Percentiles rank a stretch among this genome's conserved stretches.
phyloP scores from a whole-genome alignment of 1,140 invertebrate species.

The Antheraea pernyi region DNA sequence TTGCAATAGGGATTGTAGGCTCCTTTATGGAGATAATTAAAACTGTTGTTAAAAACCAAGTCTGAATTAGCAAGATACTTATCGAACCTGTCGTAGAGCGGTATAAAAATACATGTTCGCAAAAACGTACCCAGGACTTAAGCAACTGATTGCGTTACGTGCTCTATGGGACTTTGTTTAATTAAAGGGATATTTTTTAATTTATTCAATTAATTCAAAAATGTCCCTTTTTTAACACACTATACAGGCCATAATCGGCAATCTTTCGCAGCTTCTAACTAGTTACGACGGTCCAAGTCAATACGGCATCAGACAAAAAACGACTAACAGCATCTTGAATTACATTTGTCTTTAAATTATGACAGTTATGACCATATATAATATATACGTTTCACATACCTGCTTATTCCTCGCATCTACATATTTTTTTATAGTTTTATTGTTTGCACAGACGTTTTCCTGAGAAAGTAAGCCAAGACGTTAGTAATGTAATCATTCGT shows the following conservation, averaged over 20 bases:
- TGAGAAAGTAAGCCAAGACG: no score
- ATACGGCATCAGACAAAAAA: neutral
- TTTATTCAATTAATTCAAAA: conserved; percentile 12
- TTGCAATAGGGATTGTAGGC: no score
- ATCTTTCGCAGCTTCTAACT: conserved; percentile 13
- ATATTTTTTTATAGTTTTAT: neutral
- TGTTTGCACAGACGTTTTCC: neutral
- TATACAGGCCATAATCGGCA: neutral
- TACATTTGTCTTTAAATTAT: neutral
- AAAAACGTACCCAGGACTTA: neutral
- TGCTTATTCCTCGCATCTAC: neutral
- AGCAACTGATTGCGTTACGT: neutral
- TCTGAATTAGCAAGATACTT: no score
- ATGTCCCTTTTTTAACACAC: neutral
- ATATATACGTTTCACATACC: neutral
- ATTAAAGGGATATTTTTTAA: conserved; percentile 10
- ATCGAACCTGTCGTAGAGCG: neutral
- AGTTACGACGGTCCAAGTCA: neutral
- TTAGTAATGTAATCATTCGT: no score
- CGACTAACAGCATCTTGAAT: neutral
- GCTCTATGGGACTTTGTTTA: conserved; percentile 4
- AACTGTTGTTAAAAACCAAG: no score
- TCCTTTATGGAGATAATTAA: no score
- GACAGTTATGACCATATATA: neutral
- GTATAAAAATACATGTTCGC: neutral